Evolutionary conservation across 2,888 invertebrate species (phyloP).

Genomic region (Scelioninae gen. 2): DNA sequence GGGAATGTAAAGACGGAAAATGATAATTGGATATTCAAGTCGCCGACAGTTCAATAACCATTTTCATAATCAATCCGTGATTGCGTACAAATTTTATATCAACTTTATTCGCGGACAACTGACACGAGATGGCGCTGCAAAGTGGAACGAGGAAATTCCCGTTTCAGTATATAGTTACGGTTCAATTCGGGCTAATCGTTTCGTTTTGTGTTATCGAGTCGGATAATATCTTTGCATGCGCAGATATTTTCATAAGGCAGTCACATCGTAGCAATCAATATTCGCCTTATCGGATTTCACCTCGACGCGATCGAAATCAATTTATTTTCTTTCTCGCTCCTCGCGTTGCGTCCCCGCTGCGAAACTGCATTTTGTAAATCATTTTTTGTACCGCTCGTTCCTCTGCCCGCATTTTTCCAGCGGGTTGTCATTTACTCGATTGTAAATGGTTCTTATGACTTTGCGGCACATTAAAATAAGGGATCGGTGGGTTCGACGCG

Average conservation of each 20-base stretch:
- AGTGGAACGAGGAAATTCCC: constrained; percentile 46
- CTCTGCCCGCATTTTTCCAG: not conserved
- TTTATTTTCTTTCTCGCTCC: constrained; percentile 45
- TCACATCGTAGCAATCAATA: constrained; percentile 58
- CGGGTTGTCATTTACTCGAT: too few species aligned
- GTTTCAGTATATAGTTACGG: constrained; percentile 39
- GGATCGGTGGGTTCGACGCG: too few species aligned
- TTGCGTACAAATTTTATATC: constrained; percentile 18
- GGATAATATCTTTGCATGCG: constrained; percentile 54
- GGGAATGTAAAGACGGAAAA: too few species aligned
- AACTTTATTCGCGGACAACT: constrained; percentile 24
- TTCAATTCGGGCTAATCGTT: constrained; percentile 56
- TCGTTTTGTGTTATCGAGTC: constrained; percentile 55
- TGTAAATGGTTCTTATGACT: too few species aligned
- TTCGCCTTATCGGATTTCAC: constrained; percentile 57
- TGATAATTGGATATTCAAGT: not conserved
- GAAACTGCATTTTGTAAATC: constrained; percentile 37
- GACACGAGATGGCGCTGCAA: constrained; percentile 41
- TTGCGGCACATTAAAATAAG: too few species aligned
- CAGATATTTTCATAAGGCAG: constrained; percentile 60
- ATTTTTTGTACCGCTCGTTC: constrained; percentile 19
- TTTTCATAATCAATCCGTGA: constrained; percentile 17
- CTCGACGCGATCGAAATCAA: constrained; percentile 53
- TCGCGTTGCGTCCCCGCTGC: constrained; percentile 21
- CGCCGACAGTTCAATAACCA: not conserved